Conservation (phyloP, 64 coral and sea anemone species). For the Actinia tenebrosa region DNA sequence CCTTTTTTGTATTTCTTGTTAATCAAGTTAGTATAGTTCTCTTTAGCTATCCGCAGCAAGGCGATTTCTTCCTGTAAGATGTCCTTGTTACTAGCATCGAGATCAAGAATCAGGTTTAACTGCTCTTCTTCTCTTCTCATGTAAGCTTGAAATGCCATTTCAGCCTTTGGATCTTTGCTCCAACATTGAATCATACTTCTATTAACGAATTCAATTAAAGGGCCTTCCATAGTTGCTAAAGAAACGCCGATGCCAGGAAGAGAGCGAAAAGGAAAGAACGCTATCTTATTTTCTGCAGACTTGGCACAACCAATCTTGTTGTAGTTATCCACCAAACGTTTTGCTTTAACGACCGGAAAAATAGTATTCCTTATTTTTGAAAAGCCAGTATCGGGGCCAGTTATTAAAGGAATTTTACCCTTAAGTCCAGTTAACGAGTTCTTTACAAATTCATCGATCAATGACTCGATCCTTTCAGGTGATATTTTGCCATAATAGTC, state of each 20-base stretch:
- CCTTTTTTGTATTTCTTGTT: constrained; percentile 11
- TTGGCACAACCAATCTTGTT: background rate
- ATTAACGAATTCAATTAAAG: background rate
- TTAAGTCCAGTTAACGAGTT: background rate
- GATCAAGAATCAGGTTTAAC: background rate
- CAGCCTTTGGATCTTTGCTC: background rate
- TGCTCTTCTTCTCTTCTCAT: background rate
- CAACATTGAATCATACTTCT: background rate
- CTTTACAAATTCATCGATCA: background rate
- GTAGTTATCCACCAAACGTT: background rate
- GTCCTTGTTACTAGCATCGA: background rate
- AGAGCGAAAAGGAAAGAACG: background rate
- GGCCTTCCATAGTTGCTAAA: background rate
- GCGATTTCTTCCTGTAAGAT: background rate
- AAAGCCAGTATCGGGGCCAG: background rate
- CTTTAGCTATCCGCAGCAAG: background rate
- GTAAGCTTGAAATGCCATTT: background rate
- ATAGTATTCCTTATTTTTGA: background rate
- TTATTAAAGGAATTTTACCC: background rate
- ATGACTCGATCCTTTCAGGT: background rate
- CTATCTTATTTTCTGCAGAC: background rate
- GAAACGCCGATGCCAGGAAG: background rate
- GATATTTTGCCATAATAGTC: background rate
- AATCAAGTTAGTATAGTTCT: background rate
- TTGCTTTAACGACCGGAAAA: background rate